Evolutionary conservation across 1,140 invertebrate genomes (phyloP).

Genomic region (Bombus superbus): DNA sequence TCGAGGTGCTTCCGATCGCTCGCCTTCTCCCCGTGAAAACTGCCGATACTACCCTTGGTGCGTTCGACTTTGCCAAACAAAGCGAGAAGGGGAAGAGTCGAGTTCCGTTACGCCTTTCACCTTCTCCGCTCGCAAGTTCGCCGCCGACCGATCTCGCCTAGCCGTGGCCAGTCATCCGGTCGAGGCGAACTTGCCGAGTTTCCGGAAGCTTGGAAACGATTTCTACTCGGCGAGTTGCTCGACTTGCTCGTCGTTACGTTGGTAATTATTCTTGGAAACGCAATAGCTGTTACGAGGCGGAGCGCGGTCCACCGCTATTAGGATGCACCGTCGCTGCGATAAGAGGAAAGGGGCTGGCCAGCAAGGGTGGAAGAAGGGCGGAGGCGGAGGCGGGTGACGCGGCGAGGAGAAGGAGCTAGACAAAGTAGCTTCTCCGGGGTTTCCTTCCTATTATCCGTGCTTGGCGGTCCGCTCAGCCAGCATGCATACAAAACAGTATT

Average conservation of each 20-base stretch:
- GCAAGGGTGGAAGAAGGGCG: not conserved
- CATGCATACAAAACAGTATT: constrained; percentile 78
- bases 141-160: no score
- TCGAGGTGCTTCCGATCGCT: no score
- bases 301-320: constrained; percentile 39
- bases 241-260: constrained; percentile 30
- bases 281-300: not conserved
- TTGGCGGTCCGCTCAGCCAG: constrained; percentile 73
- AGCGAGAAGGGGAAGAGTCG: no score
- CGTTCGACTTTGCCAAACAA: no score
- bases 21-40: no score
- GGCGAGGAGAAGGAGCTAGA: constrained; percentile 46
- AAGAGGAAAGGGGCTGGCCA: not conserved
- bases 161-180: no score
- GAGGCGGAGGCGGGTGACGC: not conserved
- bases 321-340: not conserved
- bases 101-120: no score
- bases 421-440: constrained; percentile 73
- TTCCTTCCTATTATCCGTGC: constrained; percentile 76
- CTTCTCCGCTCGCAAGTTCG: no score
- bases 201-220: constrained; percentile 10
- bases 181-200: not conserved
- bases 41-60: no score
- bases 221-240: not conserved
- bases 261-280: constrained; percentile 42